phyloP scores from a whole-genome alignment of 2,113 vertebrate genomes.

The Prochilodus magdalenae region DNA sequence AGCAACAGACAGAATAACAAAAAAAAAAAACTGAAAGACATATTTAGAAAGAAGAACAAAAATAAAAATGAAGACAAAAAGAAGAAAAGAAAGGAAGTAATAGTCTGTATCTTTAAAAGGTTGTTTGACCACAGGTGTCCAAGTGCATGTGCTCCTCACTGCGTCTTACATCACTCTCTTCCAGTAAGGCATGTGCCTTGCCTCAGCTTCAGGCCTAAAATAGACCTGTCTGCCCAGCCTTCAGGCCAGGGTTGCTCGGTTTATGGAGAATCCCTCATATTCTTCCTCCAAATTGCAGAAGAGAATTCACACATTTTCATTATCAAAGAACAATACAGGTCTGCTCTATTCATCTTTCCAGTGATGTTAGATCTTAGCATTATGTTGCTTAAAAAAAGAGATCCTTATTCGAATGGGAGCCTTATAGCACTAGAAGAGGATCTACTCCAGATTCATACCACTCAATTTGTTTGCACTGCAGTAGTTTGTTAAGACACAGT shows the following conservation, averaged over 20 bases:
- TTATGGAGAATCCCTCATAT: slow-evolving; percentile 3
- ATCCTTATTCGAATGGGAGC: not conserved
- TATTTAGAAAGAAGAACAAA: too few species aligned
- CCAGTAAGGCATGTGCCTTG: slow-evolving; percentile 65
- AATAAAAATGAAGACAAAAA: not conserved
- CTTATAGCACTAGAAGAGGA: too few species aligned
- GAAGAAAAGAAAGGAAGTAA: not conserved
- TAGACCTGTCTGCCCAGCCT: slow-evolving; percentile 33
- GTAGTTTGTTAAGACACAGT: too few species aligned
- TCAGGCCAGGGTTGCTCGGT: slow-evolving; percentile 5
- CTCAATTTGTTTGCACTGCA: not conserved
- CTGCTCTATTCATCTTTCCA: too few species aligned
- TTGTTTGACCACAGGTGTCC: slow-evolving; percentile 39
- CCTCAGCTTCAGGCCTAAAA: slow-evolving; percentile 55
- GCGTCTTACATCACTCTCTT: slow-evolving; percentile 66
- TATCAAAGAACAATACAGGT: too few species aligned
- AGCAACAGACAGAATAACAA: not conserved
- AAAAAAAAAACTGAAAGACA: too few species aligned
- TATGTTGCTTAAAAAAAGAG: too few species aligned
- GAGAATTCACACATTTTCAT: not conserved
- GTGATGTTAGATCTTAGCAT: too few species aligned
- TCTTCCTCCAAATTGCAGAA: not conserved
- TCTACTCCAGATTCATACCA: not conserved
- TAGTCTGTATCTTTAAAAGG: not conserved
- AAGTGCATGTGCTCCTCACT: slow-evolving; percentile 10